These are phyloP conservation scores for Dermochelys coriacea DNA, from an alignment of 2,797 vertebrate genomes.

Conservation along the genomic window DNA sequence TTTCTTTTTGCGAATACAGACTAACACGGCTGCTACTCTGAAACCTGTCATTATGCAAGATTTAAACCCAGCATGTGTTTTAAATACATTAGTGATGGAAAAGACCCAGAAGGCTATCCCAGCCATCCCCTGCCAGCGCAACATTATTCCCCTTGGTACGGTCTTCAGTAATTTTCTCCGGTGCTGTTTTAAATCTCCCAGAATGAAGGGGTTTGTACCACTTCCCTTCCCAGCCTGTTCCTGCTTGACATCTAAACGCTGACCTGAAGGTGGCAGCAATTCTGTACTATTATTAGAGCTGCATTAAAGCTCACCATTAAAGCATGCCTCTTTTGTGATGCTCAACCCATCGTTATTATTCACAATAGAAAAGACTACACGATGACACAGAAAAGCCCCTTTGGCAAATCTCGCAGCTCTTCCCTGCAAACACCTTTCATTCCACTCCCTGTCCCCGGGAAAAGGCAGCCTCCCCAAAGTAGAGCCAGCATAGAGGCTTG, in stretches of 20 bases:
- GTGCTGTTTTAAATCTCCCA: not conserved
- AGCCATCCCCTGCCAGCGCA: not conserved
- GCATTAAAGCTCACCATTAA: not conserved
- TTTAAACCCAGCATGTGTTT: not conserved
- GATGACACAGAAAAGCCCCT: not conserved
- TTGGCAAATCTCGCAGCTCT: not conserved
- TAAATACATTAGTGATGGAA: not conserved
- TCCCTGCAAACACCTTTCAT: not conserved
- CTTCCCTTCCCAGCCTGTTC: accelerated
- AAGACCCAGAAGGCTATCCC: not conserved
- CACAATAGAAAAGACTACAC: not conserved
- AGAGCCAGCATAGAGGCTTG: not conserved
- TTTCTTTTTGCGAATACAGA: no score
- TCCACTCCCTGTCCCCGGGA: not conserved
- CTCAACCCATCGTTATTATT: not conserved
- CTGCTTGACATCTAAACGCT: constrained; percentile 41
- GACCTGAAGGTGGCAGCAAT: constrained; percentile 78
- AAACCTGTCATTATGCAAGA: no score
- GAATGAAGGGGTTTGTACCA: not conserved
- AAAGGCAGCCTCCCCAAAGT: not conserved
- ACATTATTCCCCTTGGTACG: not conserved
- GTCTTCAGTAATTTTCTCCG: not conserved
- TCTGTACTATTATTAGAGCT: not conserved
- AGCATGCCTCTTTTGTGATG: no score
- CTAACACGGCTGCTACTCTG: no score